Evolutionary conservation across 2,113 vertebrate genomes (phyloP), one percentile per base, ranked within the genome.

Genomic region (Pantherophis guttatus): DNA sequence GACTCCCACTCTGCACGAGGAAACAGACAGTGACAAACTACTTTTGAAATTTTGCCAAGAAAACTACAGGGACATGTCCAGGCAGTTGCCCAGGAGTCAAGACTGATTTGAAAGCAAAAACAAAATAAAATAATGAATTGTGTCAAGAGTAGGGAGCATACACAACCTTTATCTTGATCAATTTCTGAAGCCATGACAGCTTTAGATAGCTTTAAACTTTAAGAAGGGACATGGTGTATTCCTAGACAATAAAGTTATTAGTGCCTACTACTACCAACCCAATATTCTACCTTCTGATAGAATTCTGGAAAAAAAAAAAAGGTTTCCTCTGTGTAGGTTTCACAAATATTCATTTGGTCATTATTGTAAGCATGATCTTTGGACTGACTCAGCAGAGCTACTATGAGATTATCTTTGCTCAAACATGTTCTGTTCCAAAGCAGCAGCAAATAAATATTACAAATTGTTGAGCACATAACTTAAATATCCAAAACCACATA

Each of bases 401-500:
- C 95, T 95, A 96, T 93, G 91, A 50, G 89, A 54, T 3, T 92
- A 75, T 90, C 93, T 93, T 88, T 97, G 96, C 59, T 96, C 89
- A 95, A 95, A 62, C 96, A 95, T 97, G 96, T 95, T 93, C 7
- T 0, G 8, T 90, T 85, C 70, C 87, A 90, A 88, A 92, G 90
- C 93, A 53, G 91, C 52, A 95, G 19, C 90, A 3, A 3, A 3
- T 15, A 81, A 88, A 93, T 91, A 89, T 92, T 94, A 92, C 86
- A 57, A 92, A 94, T 0, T 95, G 58, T 94, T 96, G 86, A 95
- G 52, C 26, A 17, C 55, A 95, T 94, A 94, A 75, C 92, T 96
- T 93, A 96, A 70, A 94, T 92, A 95, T 95, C 92, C 57, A 15
- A 88, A 29, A 23, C 26, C 23, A 81, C n/a, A 88, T 44, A 62